Evolutionary conservation across 2,113 vertebrate species (phyloP), one percentile per base, ranked within the genome.

Genomic region (Oceanites oceanicus): DNA sequence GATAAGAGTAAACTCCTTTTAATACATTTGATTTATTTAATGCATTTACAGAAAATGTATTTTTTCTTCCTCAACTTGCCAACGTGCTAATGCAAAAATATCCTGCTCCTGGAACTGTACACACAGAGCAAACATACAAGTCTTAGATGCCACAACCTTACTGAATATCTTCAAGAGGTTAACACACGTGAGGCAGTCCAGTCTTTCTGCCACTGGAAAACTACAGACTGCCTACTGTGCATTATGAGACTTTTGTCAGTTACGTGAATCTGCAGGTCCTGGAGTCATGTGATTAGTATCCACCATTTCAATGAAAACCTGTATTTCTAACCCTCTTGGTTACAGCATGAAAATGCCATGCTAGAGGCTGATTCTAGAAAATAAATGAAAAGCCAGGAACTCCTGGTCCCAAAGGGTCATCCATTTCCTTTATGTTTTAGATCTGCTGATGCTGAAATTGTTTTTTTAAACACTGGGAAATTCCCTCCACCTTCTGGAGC

Each of bases 81-180:
- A 22, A 29, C 8, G 7, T 2, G 5, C 11, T 44, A 47, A 53
- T 44, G n/a, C 8, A 72, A 49, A 67, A 67, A 23, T 7, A 50
- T 34, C 9, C 20, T 62, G 5, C 30, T 72, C 23, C 34, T 76
- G 44, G 53, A 58, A 32, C 8, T 9, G 20, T 49, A 44, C 11
- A 5, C 42, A 63, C 42, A 49, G 3, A 47, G 23, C 30, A 72
- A 36, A 67, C 0, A 0, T 19, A 23, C 32, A 4, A 2, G 4
- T 58, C 61, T 52, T 36, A 36, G 14, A 50, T 79, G 50, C 9
- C 52, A 42, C 22, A n/a, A 8, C 15, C 16, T 87, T 30, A 47
- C 22, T 56, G 61, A 62, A 38, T 38, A 50, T 27, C 34, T 53
- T 20, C 32, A 66, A 45, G 61, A 40, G 0, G 0, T 78, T 36